Evolutionary conservation across 1,140 invertebrate genomes (phyloP).

Genomic region (Eciton burchellii): DNA sequence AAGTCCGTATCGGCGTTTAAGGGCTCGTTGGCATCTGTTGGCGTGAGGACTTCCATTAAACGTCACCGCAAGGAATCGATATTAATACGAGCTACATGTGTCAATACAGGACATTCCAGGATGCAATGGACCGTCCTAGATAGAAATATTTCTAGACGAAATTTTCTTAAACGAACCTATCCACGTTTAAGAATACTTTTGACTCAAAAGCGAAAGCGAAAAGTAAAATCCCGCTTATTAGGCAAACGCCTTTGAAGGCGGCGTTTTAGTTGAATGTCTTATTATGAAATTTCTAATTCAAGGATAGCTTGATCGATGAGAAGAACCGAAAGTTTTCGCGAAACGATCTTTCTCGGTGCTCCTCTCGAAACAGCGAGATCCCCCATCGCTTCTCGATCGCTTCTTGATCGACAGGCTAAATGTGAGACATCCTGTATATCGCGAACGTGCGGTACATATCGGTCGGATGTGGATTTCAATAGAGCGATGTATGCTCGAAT

Average conservation of each 20-base stretch:
- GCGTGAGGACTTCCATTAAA: slow-evolving; percentile 66
- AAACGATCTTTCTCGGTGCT: background rate
- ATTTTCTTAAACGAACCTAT: background rate
- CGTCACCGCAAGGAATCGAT: slow-evolving; percentile 71
- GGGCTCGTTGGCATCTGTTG: slow-evolving; percentile 63
- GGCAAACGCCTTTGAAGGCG: too few relatives aligned
- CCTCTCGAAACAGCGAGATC: background rate
- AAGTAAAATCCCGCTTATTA: background rate
- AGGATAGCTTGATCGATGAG: background rate
- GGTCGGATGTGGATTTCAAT: slow-evolving; percentile 47
- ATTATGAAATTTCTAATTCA: background rate
- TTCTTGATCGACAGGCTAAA: background rate
- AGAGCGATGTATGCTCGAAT: slow-evolving; percentile 28
- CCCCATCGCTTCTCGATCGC: background rate
- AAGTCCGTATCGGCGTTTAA: slow-evolving; percentile 59
- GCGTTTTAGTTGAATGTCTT: background rate
- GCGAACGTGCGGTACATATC: slow-evolving; percentile 12
- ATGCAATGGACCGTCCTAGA: background rate
- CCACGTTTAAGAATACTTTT: too few relatives aligned
- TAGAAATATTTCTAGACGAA: background rate
- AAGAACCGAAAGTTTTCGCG: background rate
- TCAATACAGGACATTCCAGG: slow-evolving; percentile 8
- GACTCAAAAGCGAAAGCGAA: background rate
- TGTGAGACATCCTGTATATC: slow-evolving; percentile 13
- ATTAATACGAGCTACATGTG: slow-evolving; percentile 71